phyloP scores from a whole-genome alignment of 2,888 invertebrate species.

The Aromia moschata region DNA sequence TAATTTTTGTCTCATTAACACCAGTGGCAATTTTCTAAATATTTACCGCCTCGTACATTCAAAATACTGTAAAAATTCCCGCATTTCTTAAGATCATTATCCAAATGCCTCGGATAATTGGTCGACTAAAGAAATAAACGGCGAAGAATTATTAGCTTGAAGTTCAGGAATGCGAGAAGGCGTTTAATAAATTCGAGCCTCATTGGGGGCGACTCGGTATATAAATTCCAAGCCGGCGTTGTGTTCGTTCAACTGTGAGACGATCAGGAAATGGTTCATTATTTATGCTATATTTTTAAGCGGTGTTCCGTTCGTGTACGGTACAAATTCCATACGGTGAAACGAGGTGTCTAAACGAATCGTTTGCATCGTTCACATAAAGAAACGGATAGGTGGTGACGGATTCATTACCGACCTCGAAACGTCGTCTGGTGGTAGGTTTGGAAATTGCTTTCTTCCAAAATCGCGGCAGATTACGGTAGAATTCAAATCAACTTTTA shows the following conservation, averaged over 20 bases:
- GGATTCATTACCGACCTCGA: neutral
- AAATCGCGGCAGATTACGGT: neutral
- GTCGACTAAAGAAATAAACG: neutral
- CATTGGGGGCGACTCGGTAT: neutral
- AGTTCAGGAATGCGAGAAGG: neutral
- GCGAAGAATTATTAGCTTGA: neutral
- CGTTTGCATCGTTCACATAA: neutral
- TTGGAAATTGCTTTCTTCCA: neutral
- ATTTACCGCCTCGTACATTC: no score
- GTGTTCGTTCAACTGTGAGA: neutral
- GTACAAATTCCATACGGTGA: neutral
- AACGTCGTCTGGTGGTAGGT: neutral
- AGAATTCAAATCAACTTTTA: no score
- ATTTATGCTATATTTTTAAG: conserved; percentile 1
- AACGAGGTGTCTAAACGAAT: neutral
- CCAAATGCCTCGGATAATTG: neutral
- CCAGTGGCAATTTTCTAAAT: no score
- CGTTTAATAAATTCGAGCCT: neutral
- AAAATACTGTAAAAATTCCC: no score
- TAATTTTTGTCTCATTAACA: no score
- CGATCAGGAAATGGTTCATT: neutral
- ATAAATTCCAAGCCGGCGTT: neutral
- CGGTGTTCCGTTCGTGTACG: neutral
- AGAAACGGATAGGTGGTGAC: neutral
- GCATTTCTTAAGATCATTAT: no score